phyloP scores from a whole-genome alignment of 2,888 invertebrate genomes.

The Lymantria monacha region DNA sequence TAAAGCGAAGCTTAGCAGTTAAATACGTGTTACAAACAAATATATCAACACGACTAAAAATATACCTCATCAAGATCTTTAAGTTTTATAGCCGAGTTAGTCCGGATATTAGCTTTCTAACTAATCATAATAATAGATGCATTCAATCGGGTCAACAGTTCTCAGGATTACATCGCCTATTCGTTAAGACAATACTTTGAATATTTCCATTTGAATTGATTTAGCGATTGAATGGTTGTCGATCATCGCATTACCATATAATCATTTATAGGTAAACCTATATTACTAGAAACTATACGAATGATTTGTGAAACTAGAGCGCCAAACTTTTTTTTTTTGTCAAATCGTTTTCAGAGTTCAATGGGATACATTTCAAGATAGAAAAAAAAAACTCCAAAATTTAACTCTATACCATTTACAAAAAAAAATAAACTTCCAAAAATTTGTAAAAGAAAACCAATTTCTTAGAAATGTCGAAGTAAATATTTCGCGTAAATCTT shows the following conservation, averaged over 20 bases:
- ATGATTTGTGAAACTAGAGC: not conserved
- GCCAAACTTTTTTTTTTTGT: not conserved
- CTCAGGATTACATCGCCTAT: conserved; percentile 23
- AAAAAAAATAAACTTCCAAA: too few species aligned
- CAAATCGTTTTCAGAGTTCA: not conserved
- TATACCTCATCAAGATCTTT: too few species aligned
- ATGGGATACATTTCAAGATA: not conserved
- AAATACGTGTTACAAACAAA: too few species aligned
- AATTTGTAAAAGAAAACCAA: too few species aligned
- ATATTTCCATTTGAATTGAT: conserved; percentile 18
- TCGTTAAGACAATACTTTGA: conserved; percentile 22
- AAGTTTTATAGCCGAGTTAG: too few species aligned
- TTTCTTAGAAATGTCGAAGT: too few species aligned
- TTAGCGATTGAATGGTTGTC: conserved; percentile 26
- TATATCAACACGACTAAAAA: too few species aligned
- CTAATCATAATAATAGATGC: conserved; percentile 6
- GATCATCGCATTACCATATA: conserved; percentile 4
- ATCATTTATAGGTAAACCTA: conserved; percentile 9
- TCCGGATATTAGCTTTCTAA: too few species aligned
- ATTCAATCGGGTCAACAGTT: conserved; percentile 29
- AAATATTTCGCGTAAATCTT: too few species aligned
- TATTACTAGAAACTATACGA: not conserved
- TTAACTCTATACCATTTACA: too few species aligned
- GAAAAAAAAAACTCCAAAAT: too few species aligned
- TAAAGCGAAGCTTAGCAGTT: too few species aligned